phyloP scores from a whole-genome alignment of 2,888 invertebrate genomes.

The Isoperla grammatica region DNA sequence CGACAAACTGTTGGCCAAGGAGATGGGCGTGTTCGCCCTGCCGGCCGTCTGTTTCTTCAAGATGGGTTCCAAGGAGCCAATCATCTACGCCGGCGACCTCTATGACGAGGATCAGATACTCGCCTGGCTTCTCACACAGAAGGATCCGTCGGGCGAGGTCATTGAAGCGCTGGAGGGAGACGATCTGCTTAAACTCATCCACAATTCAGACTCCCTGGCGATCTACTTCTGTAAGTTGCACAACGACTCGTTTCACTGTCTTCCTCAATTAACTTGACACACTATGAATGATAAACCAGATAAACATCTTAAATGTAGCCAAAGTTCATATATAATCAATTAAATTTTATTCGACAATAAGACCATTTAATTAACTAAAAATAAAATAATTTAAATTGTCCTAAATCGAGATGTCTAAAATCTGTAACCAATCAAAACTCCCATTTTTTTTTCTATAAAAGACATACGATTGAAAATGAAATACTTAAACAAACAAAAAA shows the following conservation, averaged over 20 bases:
- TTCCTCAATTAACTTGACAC: not conserved
- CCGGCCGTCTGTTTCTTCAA: conserved; percentile 90
- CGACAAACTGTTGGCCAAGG: conserved; percentile 79
- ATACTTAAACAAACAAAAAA: not conserved
- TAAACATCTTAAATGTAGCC: not conserved
- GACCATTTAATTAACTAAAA: too few relatives aligned
- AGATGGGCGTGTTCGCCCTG: conserved; percentile 82
- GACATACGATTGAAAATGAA: not conserved
- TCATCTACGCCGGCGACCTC: conserved; percentile 83
- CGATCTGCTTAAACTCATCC: conserved; percentile 66
- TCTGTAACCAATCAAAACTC: not conserved
- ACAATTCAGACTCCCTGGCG: conserved; percentile 75
- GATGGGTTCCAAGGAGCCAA: conserved; percentile 79
- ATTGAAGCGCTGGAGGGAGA: conserved; percentile 85
- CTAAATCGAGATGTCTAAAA: not conserved
- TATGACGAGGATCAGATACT: conserved; percentile 83
- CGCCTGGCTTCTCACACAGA: conserved; percentile 86
- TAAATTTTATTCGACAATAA: not conserved
- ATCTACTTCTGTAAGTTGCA: conserved; percentile 85
- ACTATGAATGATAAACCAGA: not conserved
- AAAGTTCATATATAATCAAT: not conserved
- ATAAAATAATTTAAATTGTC: not conserved
- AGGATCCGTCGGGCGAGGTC: conserved; percentile 85
- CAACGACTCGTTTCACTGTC: too few relatives aligned
- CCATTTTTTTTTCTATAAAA: not conserved